Conservation (phyloP, 2,113 vertebrate genomes). For the Hypanus sabinus region DNA sequence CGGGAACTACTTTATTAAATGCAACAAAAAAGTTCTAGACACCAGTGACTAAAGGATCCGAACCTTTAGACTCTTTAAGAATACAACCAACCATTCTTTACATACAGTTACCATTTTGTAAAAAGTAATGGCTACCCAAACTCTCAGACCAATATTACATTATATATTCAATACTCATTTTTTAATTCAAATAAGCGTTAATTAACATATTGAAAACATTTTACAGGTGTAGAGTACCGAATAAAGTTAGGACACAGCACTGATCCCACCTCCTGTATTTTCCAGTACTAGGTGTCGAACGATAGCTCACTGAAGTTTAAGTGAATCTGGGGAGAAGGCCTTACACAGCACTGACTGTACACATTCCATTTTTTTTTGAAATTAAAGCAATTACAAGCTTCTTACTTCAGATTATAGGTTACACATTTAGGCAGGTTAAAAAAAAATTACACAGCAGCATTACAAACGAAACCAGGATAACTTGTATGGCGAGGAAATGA, state of each 20-base stretch:
- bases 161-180: conserved; percentile 30
- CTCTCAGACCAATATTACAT: conserved; percentile 33
- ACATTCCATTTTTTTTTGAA: background rate
- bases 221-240: background rate
- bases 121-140: conserved; percentile 42
- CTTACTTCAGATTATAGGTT: background rate
- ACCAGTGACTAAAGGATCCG: conserved; percentile 68
- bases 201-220: conserved; percentile 30
- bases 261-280: background rate
- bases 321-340: background rate
- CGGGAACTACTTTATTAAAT: conserved; percentile 55
- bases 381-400: background rate
- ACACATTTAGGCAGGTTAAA: conserved; percentile 10
- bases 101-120: conserved; percentile 62
- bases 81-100: conserved; percentile 67
- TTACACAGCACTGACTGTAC: background rate
- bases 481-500: background rate
- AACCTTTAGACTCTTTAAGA: conserved; percentile 62
- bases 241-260: background rate
- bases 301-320: background rate
- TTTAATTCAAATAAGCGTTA: conserved; percentile 35
- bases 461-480: conserved; percentile 7
- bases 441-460: background rate
- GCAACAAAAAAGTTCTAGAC: conserved; percentile 70
- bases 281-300: background rate